Conservation (phyloP, 2,113 vertebrate species). For the Pitta sordida region DNA sequence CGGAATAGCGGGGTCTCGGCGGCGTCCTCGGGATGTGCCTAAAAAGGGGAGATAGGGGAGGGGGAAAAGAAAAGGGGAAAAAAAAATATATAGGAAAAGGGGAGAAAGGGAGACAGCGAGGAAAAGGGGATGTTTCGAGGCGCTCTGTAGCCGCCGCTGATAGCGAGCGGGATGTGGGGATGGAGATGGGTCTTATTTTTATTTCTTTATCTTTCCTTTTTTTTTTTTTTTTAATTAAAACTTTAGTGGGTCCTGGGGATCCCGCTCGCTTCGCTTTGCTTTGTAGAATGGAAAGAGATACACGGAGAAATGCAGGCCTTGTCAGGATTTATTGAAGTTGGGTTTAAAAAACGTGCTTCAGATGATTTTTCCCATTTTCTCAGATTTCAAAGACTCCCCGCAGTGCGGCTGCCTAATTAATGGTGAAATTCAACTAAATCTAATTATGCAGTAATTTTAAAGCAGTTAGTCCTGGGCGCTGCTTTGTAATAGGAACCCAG, state of each 20-base stretch:
- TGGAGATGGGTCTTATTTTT: neutral
- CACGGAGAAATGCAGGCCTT: constrained; percentile 67
- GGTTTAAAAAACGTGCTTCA: constrained; percentile 74
- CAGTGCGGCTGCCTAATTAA: constrained; percentile 80
- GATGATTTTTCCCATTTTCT: constrained; percentile 80
- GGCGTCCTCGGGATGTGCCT: neutral
- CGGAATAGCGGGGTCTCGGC: neutral
- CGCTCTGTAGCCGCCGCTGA: neutral
- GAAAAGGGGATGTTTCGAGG: constrained; percentile 38
- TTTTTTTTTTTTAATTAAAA: constrained; percentile 27
- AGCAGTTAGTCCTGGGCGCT: constrained; percentile 79
- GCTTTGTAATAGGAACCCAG: constrained; percentile 78
- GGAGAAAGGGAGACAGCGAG: neutral
- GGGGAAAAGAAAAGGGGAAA: neutral
- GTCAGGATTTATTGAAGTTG: constrained; percentile 77
- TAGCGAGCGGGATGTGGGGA: neutral
- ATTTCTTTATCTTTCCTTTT: neutral
- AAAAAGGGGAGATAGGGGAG: no score
- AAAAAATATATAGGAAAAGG: no score
- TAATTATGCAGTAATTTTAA: constrained; percentile 85
- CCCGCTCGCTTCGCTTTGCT: constrained; percentile 28
- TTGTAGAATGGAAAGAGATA: constrained; percentile 57
- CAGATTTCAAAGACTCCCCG: constrained; percentile 78
- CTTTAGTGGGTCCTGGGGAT: constrained; percentile 37
- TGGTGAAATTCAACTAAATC: constrained; percentile 83